Conservation (phyloP, 2,113 vertebrate genomes). For the Pithys albifrons region DNA sequence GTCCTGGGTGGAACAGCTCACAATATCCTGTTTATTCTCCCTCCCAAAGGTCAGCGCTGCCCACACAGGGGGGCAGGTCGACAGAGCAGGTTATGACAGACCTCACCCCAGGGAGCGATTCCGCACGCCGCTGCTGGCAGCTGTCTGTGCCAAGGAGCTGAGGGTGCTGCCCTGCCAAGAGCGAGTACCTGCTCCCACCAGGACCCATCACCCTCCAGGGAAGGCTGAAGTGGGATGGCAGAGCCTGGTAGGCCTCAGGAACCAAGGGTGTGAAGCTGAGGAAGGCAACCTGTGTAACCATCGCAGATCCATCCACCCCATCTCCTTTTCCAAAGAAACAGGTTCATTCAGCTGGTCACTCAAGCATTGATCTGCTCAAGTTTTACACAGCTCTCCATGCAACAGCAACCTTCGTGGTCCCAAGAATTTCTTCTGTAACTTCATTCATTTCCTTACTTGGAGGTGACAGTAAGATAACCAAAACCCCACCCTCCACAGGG, state of each 20-base stretch:
- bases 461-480: background rate
- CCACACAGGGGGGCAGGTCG: rapidly evolving
- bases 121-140: background rate
- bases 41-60: background rate
- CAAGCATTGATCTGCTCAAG: background rate
- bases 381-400: rapidly evolving
- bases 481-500: rapidly evolving
- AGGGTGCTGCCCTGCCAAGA: background rate
- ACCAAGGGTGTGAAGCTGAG: background rate
- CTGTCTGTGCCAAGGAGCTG: background rate
- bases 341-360: rapidly evolving
- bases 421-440: background rate
- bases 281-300: background rate
- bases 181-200: background rate
- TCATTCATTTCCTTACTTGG: background rate
- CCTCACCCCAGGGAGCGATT: background rate
- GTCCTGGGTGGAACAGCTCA: background rate
- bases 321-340: background rate
- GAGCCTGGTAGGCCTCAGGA: background rate
- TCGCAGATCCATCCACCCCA: rapidly evolving
- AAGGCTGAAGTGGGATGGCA: background rate
- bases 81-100: background rate
- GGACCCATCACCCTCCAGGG: background rate
- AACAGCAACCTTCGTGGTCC: background rate
- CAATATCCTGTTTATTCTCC: background rate